phyloP scores from a whole-genome alignment of 2,797 vertebrate species.

The Sebastes iracundus region DNA sequence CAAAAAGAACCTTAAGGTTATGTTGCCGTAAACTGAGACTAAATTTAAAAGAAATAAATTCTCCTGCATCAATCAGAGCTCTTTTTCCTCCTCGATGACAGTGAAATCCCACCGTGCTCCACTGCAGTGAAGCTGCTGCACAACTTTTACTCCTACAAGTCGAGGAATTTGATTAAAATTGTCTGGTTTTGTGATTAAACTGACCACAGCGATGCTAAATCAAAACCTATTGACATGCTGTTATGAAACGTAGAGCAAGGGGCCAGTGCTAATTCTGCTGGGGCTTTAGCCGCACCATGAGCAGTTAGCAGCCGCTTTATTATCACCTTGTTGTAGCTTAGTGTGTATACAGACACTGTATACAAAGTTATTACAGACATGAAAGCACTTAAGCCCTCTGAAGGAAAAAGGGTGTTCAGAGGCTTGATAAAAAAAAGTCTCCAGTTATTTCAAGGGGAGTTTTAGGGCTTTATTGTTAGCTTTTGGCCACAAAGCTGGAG shows the following conservation, averaged over 20 bases:
- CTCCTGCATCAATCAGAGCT: conserved; percentile 37
- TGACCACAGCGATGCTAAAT: conserved; percentile 56
- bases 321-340: conserved; percentile 75
- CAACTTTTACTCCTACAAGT: conserved; percentile 14
- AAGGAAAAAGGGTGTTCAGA: conserved; percentile 63
- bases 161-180: conserved; percentile 45
- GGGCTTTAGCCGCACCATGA: conserved; percentile 54
- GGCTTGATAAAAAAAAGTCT: conserved; percentile 52
- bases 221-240: conserved; percentile 37
- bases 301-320: conserved; percentile 63
- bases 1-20: neutral
- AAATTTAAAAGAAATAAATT: neutral
- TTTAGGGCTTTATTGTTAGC: conserved; percentile 63
- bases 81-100: conserved; percentile 33
- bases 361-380: conserved; percentile 71
- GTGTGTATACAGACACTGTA: conserved; percentile 62
- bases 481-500: conserved; percentile 65
- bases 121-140: conserved; percentile 27
- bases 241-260: conserved; percentile 7
- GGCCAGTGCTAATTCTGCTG: conserved; percentile 46
- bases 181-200: conserved; percentile 38
- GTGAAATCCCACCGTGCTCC: conserved; percentile 41
- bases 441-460: conserved; percentile 60
- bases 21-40: neutral
- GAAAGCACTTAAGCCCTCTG: conserved; percentile 60